Base-by-base conservation (phyloP, 2,888 invertebrate genomes). In the Sesamia inferens region DNA sequence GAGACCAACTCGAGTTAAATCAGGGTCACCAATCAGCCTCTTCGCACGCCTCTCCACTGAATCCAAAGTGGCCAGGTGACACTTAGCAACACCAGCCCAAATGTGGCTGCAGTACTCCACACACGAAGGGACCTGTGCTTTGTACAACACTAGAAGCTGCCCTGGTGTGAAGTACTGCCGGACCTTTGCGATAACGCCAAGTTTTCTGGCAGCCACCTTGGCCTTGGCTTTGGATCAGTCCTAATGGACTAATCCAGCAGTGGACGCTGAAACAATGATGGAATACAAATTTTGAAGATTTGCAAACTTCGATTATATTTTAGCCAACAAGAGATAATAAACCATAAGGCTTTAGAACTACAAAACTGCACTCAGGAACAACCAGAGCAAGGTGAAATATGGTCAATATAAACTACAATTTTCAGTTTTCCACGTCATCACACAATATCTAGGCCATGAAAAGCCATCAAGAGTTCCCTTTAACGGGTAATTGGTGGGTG, bases 401-500 rank as follows among this genome's bases (percentile, higher is more conserved):
- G 62, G 11, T 69, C 55, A 69, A 72, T 47, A 68, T 58, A 58
- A 79, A 55, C 64, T 39, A 68, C 16, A 55, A 62, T 47, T n/a
- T 55, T 66, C 58, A 5, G 5, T 59, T 58, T 67, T 78, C 47
- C 78, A 84, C 66, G 71, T 74, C 78, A 77, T 66, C 70, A 70
- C 66, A 61, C 71, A 72, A 67, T 76, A 71, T 62, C 73, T 71
- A 61, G 72, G 71, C 79, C 73, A 59, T 72, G 73, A 79, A 47
- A 48, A 78, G 62, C 69, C 85, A 76, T 75, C 69, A 69, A 61
- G 44, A 73, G 58, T 73, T 68, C 61, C 57, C 57, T 76, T 63
- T 71, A 76, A 74, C 51, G 59, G 66, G 61, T 48, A 39, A 59
- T 31, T 10, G 44, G 81, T 81, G 79, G 85, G 81, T 63, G 80